phyloP scores from a whole-genome alignment of 2,113 vertebrate species.

The Odontesthes bonariensis region DNA sequence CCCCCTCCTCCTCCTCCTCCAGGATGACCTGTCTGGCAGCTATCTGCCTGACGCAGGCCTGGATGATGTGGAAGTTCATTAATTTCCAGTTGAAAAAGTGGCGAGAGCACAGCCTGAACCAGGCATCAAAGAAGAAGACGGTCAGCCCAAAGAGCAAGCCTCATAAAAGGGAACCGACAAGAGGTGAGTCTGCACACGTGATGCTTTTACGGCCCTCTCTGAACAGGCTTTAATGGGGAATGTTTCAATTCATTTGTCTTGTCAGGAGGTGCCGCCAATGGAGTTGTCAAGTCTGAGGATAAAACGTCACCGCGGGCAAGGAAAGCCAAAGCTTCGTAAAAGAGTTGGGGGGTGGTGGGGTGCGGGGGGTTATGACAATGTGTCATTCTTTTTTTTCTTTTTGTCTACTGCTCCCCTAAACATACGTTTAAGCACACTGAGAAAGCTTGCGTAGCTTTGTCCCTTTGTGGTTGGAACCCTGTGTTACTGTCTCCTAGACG shows the following conservation, averaged over 20 bases:
- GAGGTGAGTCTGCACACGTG: slow-evolving; percentile 72
- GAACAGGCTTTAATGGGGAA: background rate
- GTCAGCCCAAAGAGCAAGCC: slow-evolving; percentile 83
- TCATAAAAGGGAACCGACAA: slow-evolving; percentile 80
- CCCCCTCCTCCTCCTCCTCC: background rate
- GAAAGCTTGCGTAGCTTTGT: slow-evolving; percentile 60
- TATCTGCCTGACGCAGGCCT: slow-evolving; percentile 88
- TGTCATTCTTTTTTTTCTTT: slow-evolving; percentile 61
- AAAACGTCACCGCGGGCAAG: slow-evolving; percentile 82
- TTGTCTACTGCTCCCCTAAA: slow-evolving; percentile 60
- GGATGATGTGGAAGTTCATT: slow-evolving; percentile 93
- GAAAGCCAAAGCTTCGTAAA: slow-evolving; percentile 85
- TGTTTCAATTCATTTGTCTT: slow-evolving; percentile 28
- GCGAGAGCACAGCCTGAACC: slow-evolving; percentile 86
- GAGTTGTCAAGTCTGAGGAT: slow-evolving; percentile 82
- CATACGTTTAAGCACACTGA: slow-evolving; percentile 64
- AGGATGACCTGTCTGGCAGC: slow-evolving; percentile 88
- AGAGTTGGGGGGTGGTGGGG: background rate
- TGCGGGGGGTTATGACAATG: slow-evolving; percentile 53
- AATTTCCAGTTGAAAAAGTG: slow-evolving; percentile 90
- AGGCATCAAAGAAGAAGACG: slow-evolving; percentile 83
- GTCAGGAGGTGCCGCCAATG: slow-evolving; percentile 81
- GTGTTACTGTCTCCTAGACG: slow-evolving; percentile 52
- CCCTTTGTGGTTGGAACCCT: slow-evolving; percentile 44
- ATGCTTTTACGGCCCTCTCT: background rate